Evolutionary conservation across 2,888 invertebrate species (phyloP).

Genomic region (Phyllotreta striolata): DNA sequence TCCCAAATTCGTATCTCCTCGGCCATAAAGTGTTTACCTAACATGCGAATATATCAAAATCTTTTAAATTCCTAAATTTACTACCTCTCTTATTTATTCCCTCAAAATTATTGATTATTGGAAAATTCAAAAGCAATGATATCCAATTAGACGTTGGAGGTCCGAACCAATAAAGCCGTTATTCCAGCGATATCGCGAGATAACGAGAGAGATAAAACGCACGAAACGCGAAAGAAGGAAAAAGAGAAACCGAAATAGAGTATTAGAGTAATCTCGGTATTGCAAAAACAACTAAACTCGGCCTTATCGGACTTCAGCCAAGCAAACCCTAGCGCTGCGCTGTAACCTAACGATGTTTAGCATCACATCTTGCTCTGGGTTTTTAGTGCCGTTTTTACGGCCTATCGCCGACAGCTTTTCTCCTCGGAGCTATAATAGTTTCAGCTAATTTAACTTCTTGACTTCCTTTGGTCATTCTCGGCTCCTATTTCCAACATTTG

Average conservation of each 20-base stretch:
- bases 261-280: conserved; percentile 37
- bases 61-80: too few species aligned
- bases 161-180: too few species aligned
- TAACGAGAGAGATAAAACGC: conserved; percentile 14
- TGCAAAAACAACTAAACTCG: conserved; percentile 37
- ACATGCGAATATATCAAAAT: too few species aligned
- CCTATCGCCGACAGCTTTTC: conserved; percentile 32
- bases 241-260: conserved; percentile 26
- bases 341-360: conserved; percentile 41
- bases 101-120: too few species aligned
- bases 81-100: too few species aligned
- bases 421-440: conserved; percentile 13
- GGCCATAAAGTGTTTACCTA: too few species aligned
- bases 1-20: too few species aligned
- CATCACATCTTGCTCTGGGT: conserved; percentile 38
- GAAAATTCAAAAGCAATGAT: too few species aligned
- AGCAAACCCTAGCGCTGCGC: conserved; percentile 29
- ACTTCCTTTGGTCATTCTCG: conserved; percentile 14
- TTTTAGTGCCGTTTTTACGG: conserved; percentile 41
- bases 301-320: conserved; percentile 32
- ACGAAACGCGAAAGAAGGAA: conserved; percentile 13
- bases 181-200: too few species aligned
- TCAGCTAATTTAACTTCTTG: conserved; percentile 20
- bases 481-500: conserved; percentile 1
- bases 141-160: too few species aligned